Evolutionary conservation across 2,797 vertebrate genomes (phyloP).

Genomic region (Melanitta fusca): DNA sequence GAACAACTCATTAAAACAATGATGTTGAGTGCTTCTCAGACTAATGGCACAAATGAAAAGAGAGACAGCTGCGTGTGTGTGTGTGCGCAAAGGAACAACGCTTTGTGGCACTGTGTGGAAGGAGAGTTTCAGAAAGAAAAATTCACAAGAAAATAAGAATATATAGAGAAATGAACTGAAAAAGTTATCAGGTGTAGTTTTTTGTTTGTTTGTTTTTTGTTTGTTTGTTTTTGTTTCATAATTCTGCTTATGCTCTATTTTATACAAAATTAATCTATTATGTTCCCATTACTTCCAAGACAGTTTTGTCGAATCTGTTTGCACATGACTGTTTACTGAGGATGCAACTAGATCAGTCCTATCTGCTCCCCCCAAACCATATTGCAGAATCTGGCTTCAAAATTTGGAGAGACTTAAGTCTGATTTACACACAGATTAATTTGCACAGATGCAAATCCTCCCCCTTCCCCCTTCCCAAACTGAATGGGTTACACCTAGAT

Average conservation of each 20-base stretch:
- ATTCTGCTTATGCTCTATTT: neutral
- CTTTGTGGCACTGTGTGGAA: neutral
- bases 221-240: neutral
- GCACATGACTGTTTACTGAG: neutral
- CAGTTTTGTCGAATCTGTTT: neutral
- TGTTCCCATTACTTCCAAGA: neutral
- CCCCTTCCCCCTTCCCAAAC: neutral
- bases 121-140: neutral
- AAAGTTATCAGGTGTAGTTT: neutral
- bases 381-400: neutral
- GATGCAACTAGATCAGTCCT: neutral
- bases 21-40: neutral
- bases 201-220: too few species aligned
- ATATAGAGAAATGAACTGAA: neutral
- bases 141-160: neutral
- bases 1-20: neutral
- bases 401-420: neutral
- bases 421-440: neutral
- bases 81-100: neutral
- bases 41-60: neutral
- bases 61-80: neutral
- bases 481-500: neutral
- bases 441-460: neutral
- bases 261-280: neutral
- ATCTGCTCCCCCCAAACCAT: neutral